Evolutionary conservation across 2,113 vertebrate genomes (phyloP), one percentile per base, ranked within the genome.

Genomic region (Gadus macrocephalus): DNA sequence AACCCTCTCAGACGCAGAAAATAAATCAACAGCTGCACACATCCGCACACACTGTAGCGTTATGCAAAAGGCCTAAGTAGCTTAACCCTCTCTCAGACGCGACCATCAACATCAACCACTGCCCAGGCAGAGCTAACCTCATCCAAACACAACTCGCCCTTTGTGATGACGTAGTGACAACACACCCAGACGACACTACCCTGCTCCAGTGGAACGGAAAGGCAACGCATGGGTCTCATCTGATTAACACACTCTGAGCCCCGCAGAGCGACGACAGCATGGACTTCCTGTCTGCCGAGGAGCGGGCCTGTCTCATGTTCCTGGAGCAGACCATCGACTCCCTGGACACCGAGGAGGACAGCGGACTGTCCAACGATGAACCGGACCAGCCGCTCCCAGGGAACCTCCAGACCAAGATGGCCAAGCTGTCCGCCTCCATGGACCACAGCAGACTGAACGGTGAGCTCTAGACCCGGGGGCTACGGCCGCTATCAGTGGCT

Each of bases 321-420:
- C 83, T 99, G 74, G 95, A 98, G 79, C 94, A 97, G 82, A 97
- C 96, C 1, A 95, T 99, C 4, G 93, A 96, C 78, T 95, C 95
- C 0, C 71, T 98, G 84, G 95, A 97, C 16, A 84, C 87, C 0
- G 95, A 96, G 65, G 92, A 91, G 3, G 94, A 97, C 73, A 93
- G 93, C 0, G 90, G 93, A 42, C 76, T 93, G 70, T 94, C 95
- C 25, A 91, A 90, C 0, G 91, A 94, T 0, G 91, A 94, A 64
- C 78, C 72, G 11, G 83, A 90, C 62, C 81, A 80, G 19, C 74
- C 83, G 3, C 20, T 22, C 5, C 62, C 61, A 15, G 79, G 85
- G 12, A 87, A 71, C 77, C 53, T 89, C 17, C 76, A 79, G 12
- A 71, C 64, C 66, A 85, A 86, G 82, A 67, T 83, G 62, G 82